These are phyloP conservation scores for Prochilodus magdalenae DNA, from an alignment of 2,113 vertebrate genomes.

Conservation along the genomic window DNA sequence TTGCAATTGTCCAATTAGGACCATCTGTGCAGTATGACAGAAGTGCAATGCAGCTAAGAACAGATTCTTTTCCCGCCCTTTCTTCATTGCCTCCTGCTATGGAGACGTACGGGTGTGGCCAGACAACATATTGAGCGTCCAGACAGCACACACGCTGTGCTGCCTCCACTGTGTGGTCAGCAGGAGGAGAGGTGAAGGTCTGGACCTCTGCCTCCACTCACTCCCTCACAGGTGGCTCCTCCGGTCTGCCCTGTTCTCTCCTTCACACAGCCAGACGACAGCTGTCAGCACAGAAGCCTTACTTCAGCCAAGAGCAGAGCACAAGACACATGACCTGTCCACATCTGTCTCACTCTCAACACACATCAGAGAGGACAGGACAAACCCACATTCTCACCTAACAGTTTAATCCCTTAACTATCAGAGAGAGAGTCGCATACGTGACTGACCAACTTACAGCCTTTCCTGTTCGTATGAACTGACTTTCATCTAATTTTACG, in stretches of 20 bases:
- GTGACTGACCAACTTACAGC: background rate
- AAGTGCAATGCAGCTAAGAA: background rate
- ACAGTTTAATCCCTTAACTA: background rate
- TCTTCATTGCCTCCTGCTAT: conserved; percentile 15
- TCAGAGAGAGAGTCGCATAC: background rate
- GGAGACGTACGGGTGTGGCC: conserved; percentile 6
- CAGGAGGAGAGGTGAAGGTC: conserved; percentile 30
- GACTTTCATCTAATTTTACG: no score
- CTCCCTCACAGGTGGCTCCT: conserved; percentile 9
- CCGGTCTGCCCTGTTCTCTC: background rate
- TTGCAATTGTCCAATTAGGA: no score
- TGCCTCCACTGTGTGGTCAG: background rate
- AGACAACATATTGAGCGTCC: conserved; percentile 51
- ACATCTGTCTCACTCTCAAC: conserved; percentile 13
- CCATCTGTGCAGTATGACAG: no score
- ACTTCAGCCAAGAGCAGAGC: conserved; percentile 8
- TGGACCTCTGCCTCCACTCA: background rate
- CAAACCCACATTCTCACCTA: background rate
- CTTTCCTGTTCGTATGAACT: background rate
- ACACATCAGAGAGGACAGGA: background rate
- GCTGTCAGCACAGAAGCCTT: background rate
- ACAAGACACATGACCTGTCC: background rate
- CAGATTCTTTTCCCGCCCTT: background rate
- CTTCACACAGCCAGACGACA: conserved; percentile 18
- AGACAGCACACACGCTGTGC: background rate